Base-by-base conservation (phyloP, 2,113 vertebrate species). In the Caranx melampygus region DNA sequence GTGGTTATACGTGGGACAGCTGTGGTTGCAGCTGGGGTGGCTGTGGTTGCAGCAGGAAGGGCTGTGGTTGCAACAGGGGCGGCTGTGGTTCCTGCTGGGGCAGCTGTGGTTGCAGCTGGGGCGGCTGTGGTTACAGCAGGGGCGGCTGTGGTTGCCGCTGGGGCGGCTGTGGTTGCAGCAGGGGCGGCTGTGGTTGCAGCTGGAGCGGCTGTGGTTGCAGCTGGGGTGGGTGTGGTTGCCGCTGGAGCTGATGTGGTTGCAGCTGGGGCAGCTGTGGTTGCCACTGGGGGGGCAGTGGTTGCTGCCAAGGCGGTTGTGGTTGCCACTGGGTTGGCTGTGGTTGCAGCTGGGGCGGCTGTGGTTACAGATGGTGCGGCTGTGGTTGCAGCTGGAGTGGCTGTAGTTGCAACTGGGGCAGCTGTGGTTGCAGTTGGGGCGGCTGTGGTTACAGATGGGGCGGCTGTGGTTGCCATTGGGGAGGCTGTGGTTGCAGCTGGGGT, bases 91-190 rank as follows among this genome's bases (percentile, higher is more conserved):
- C 18, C n/a, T 2, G 18, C 20, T n/a, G 51, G 6, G 3, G 8
- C 16, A n/a, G 49, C 49, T 52, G 16, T 49, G 0, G 16, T 52
- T 52, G 49, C 20, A 7, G 16, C 20, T 9, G 18, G 6, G 7
- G 18, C 16, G 20, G 49, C 9, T 52, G 49, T 52, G 18, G 49
- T 52, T 52, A n/a, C n/a, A n/a, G n/a, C n/a, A n/a, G n/a, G n/a
- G 1, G 42, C 35, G 1, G 31, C 16, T 11, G 44, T 9, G n/a
- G 40, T 0, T 0, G 6, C 47, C 0, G 51, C 20, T 2, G 14
- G 3, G 3, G 21, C 16, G 20, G 49, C 21, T 18, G 42, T 18
- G 31, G 62, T 18, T 47, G 42, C 16, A 31, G 52, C 10, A 21
- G 55, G 26, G 4, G 55, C 57, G 1, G 57, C 26, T 59, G 57